phyloP scores from a whole-genome alignment of 2,888 invertebrate genomes.

The Callinectes sapidus region DNA sequence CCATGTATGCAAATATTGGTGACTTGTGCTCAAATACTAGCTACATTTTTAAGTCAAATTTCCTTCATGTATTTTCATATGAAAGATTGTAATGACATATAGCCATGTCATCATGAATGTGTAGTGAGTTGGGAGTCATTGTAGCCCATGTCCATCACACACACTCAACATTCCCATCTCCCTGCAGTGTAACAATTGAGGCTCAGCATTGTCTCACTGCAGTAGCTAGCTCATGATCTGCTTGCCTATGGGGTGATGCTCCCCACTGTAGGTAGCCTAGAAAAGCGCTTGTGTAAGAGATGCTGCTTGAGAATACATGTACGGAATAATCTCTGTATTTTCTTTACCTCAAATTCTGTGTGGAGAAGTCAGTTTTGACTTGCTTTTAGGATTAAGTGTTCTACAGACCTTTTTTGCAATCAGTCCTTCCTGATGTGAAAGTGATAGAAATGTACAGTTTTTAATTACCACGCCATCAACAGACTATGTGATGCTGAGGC shows the following conservation, averaged over 20 bases:
- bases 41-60: constrained; percentile 30
- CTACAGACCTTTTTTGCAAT: too few relatives aligned
- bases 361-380: too few relatives aligned
- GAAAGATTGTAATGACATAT: neutral
- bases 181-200: neutral
- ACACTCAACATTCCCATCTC: constrained; percentile 28
- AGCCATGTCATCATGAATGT: neutral
- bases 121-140: neutral
- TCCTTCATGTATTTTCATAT: constrained; percentile 19
- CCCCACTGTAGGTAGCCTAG: constrained; percentile 19
- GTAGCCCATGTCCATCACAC: neutral
- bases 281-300: constrained; percentile 22
- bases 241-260: neutral
- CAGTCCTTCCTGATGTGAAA: too few relatives aligned
- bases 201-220: neutral
- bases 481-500: too few relatives aligned
- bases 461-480: too few relatives aligned
- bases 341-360: neutral
- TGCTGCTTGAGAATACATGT: constrained; percentile 24
- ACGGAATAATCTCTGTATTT: neutral
- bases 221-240: constrained; percentile 19
- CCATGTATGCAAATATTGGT: constrained; percentile 34
- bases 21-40: constrained; percentile 18
- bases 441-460: too few relatives aligned
- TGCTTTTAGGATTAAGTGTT: too few relatives aligned